Conservation (phyloP, 2,797 vertebrate genomes). For the Hypotaenidia philippensis region DNA sequence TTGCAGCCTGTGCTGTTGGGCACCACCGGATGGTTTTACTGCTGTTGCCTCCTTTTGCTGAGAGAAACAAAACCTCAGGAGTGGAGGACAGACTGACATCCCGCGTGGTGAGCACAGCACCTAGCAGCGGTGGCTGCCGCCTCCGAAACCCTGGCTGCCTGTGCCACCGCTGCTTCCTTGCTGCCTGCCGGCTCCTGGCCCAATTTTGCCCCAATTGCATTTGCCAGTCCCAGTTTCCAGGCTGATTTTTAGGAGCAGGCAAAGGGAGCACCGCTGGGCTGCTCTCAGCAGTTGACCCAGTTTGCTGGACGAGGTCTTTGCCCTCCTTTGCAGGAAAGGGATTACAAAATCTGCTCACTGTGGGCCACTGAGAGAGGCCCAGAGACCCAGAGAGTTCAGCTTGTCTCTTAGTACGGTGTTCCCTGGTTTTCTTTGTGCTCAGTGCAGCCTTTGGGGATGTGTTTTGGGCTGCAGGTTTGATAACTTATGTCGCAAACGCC, state of each 20-base stretch:
- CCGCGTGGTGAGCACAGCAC: neutral
- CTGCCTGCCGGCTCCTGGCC: conserved; percentile 13
- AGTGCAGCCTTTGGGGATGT: neutral
- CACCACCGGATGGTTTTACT: neutral
- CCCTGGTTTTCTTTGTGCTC: neutral
- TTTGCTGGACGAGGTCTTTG: conserved; percentile 5
- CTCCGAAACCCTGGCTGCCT: neutral
- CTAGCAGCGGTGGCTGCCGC: neutral
- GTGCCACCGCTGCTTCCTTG: neutral
- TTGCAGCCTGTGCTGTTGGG: neutral
- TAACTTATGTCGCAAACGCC: neutral
- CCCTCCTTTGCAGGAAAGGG: neutral
- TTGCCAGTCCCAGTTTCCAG: conserved; percentile 35
- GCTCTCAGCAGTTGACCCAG: neutral
- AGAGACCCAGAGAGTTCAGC: conserved; percentile 6
- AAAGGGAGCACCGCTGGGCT: neutral
- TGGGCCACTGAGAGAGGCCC: neutral
- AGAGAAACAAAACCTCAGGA: conserved; percentile 24
- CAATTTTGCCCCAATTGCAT: conserved; percentile 8
- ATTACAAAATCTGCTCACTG: neutral
- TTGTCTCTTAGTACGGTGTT: neutral
- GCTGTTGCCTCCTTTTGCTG: neutral
- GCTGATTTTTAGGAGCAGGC: conserved; percentile 26
- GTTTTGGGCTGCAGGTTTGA: neutral
- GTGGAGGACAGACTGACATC: rapidly evolving